Conservation (phyloP, 2,797 vertebrate genomes). For the Sylvilagus floridanus region DNA sequence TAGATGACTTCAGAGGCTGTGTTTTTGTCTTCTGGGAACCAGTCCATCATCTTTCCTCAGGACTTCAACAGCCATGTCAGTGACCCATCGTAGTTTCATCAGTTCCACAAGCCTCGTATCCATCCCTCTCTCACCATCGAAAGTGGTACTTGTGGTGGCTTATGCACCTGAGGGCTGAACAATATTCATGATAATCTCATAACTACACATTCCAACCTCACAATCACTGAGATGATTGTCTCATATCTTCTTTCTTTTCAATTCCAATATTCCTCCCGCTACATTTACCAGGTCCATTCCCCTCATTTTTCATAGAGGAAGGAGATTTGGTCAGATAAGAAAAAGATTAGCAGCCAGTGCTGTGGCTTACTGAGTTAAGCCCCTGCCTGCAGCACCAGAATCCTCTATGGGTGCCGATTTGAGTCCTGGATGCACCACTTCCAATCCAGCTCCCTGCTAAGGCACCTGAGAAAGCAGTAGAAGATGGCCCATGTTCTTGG, state of each 20-base stretch:
- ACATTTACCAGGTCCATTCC: neutral
- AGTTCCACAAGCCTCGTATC: neutral
- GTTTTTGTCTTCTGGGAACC: neutral
- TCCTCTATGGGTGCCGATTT: too few species aligned
- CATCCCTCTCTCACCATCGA: neutral
- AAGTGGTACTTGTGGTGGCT: neutral
- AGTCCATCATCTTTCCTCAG: neutral
- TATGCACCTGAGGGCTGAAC: neutral
- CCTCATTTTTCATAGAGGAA: neutral
- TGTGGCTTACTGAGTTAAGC: too few species aligned
- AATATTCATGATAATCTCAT: neutral
- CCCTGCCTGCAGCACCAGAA: too few species aligned
- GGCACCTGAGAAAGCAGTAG: too few species aligned
- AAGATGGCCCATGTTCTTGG: too few species aligned
- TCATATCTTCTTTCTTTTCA: neutral
- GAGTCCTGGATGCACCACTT: too few species aligned
- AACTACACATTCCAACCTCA: neutral
- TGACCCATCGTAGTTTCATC: too few species aligned
- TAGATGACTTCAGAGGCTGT: neutral
- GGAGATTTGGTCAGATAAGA: neutral
- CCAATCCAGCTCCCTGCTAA: too few species aligned
- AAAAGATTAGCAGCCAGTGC: too few species aligned
- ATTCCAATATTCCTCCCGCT: neutral
- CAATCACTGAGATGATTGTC: neutral
- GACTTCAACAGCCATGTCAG: neutral